These are phyloP conservation scores for Dermochelys coriacea DNA, from an alignment of 2,797 vertebrate species.

Conservation along the genomic window DNA sequence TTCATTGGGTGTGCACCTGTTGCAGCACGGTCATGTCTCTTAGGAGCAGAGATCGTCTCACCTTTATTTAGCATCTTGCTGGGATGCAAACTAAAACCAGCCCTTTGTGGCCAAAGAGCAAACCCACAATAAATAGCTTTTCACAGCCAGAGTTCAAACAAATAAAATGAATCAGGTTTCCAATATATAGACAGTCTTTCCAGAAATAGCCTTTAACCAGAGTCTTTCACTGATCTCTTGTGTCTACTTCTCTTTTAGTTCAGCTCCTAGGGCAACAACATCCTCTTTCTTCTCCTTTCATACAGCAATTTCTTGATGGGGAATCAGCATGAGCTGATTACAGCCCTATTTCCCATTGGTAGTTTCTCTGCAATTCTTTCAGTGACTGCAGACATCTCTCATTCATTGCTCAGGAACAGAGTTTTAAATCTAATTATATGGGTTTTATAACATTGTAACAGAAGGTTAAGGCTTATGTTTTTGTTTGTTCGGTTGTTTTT, in stretches of 20 bases:
- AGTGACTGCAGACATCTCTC: not conserved
- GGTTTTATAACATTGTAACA: not conserved
- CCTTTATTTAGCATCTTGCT: not conserved
- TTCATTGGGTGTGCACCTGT: constrained; percentile 40
- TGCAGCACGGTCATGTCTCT: not conserved
- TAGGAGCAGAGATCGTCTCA: not conserved
- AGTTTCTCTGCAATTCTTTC: constrained; percentile 18
- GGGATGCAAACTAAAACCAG: constrained; percentile 24
- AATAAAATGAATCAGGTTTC: not conserved
- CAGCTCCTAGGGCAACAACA: not conserved
- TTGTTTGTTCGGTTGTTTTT: too few relatives aligned
- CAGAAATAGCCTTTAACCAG: constrained; percentile 55
- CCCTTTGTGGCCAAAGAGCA: not conserved
- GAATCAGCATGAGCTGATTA: constrained; percentile 6
- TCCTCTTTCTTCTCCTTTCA: constrained; percentile 2
- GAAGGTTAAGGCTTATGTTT: not conserved
- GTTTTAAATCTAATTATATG: not conserved
- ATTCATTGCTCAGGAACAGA: not conserved
- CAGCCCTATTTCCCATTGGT: not conserved
- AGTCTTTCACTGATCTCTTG: not conserved
- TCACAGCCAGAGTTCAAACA: constrained; percentile 45
- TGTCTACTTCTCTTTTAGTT: constrained; percentile 51
- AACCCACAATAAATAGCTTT: not conserved
- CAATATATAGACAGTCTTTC: not conserved
- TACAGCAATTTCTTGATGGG: not conserved